phyloP scores from a whole-genome alignment of 2,888 invertebrate species.

The Drosophila yooni region DNA sequence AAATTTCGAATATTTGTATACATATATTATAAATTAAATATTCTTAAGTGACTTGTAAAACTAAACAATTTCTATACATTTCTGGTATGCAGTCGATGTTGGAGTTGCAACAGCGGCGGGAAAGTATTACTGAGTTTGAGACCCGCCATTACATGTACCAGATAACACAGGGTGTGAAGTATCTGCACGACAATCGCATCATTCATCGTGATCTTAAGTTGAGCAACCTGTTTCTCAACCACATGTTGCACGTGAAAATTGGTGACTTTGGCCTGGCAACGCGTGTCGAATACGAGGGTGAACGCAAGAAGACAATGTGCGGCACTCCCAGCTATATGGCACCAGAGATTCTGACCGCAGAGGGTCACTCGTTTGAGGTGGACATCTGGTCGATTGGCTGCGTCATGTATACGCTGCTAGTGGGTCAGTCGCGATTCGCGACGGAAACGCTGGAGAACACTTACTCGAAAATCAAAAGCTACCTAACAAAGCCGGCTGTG shows the following conservation, averaged over 20 bases:
- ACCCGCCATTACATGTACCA: constrained; percentile 98
- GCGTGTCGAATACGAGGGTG: constrained; percentile 93
- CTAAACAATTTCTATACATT: neutral
- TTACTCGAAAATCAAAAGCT: constrained; percentile 94
- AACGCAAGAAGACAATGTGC: constrained; percentile 96
- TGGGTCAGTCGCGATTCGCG: constrained; percentile 99
- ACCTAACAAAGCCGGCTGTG: constrained; percentile 88
- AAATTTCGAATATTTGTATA: neutral
- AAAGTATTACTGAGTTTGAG: constrained; percentile 98
- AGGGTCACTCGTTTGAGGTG: constrained; percentile 99
- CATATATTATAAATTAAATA: neutral
- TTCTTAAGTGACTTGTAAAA: neutral
- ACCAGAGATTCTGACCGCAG: constrained; percentile 98
- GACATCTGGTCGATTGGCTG: constrained; percentile 99
- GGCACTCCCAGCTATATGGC: constrained; percentile 99
- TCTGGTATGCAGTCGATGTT: constrained; percentile 93
- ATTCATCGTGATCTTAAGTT: constrained; percentile 99
- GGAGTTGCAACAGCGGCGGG: constrained; percentile 98
- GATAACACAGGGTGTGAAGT: constrained; percentile 95
- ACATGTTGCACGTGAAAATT: constrained; percentile 96
- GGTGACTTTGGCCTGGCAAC: constrained; percentile 99
- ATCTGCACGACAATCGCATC: constrained; percentile 95
- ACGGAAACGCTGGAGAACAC: constrained; percentile 97
- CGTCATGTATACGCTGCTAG: constrained; percentile 98
- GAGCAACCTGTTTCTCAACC: constrained; percentile 98